Evolutionary conservation across 2,113 vertebrate species (phyloP).

Genomic region (Hemichromis elongatus): DNA sequence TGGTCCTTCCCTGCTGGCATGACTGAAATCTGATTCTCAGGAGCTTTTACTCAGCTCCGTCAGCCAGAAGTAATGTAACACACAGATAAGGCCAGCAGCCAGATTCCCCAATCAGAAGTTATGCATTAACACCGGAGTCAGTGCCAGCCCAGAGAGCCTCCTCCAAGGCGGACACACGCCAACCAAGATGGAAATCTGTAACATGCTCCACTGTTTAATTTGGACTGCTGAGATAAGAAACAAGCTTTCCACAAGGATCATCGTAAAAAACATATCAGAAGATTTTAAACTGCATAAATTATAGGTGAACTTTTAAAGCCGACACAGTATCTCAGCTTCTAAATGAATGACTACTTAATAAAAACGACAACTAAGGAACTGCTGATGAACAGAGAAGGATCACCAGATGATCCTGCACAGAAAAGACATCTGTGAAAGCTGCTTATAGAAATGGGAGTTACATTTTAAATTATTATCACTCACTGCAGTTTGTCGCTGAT

Average conservation of each 20-base stretch:
- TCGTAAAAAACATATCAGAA: background rate
- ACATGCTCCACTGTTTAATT: background rate
- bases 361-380: rapidly evolving
- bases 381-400: background rate
- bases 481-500: background rate
- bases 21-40: background rate
- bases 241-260: background rate
- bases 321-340: background rate
- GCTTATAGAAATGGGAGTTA: background rate
- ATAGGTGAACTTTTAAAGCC: background rate
- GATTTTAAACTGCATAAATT: background rate
- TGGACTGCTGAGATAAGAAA: background rate
- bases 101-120: background rate
- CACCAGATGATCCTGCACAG: background rate
- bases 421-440: background rate
- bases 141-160: background rate
- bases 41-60: background rate
- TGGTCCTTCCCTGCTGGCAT: background rate
- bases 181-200: background rate
- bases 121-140: background rate
- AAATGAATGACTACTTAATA: background rate
- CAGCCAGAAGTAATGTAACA: background rate
- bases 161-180: background rate
- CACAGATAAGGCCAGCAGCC: background rate
- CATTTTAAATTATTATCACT: background rate